Evolutionary conservation across 2,113 vertebrate genomes (phyloP).

Genomic region (Neofelis nebulosa): DNA sequence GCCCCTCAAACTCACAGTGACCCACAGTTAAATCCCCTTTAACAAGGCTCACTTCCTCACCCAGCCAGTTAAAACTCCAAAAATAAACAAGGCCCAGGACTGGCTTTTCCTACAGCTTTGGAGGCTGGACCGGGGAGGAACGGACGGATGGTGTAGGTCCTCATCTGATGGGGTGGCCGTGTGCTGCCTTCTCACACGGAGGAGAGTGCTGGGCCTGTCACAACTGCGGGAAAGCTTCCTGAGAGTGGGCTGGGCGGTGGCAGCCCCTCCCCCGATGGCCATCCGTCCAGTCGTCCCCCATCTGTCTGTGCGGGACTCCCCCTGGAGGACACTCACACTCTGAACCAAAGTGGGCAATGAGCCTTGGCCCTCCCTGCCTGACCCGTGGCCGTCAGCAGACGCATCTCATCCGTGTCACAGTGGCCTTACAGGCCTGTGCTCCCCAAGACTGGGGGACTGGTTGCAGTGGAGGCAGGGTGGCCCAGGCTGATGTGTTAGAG

Average conservation of each 20-base stretch:
- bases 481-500: too few relatives aligned
- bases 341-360: fast-evolving
- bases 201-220: background rate
- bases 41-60: constrained; percentile 80
- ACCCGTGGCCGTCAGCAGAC: fast-evolving
- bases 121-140: constrained; percentile 51
- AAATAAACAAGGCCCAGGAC: constrained; percentile 80
- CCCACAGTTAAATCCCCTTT: constrained; percentile 83
- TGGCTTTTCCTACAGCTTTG: constrained; percentile 62
- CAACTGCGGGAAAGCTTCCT: background rate
- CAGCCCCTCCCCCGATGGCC: background rate
- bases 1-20: constrained; percentile 83
- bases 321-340: fast-evolving
- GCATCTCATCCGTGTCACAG: fast-evolving
- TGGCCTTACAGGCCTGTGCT: too few relatives aligned
- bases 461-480: too few relatives aligned
- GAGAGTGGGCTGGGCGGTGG: background rate
- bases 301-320: fast-evolving
- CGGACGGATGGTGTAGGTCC: background rate
- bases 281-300: too few relatives aligned
- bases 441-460: background rate
- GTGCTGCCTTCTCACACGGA: background rate
- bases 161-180: background rate
- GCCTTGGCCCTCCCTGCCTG: background rate
- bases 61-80: constrained; percentile 70